phyloP scores from a whole-genome alignment of 1,140 invertebrate genomes.

The Reticulitermes speratus region DNA sequence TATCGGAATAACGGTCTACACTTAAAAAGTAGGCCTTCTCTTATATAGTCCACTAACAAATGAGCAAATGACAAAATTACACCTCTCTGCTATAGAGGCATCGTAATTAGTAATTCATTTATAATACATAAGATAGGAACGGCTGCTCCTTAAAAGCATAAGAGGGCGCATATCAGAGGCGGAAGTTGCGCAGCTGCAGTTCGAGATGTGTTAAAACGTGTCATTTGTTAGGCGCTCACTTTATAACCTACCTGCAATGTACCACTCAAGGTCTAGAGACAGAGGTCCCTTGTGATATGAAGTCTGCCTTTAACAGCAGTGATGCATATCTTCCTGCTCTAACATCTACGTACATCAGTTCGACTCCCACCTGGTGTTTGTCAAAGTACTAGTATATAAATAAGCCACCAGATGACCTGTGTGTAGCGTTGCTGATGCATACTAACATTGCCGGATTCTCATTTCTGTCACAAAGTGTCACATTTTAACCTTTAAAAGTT shows the following conservation, averaged over 20 bases:
- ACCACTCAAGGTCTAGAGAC: not conserved
- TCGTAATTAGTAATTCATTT: not conserved
- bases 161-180: not conserved
- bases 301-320: not conserved
- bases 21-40: not conserved
- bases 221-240: not conserved
- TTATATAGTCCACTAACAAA: not conserved
- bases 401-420: not conserved
- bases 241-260: not conserved
- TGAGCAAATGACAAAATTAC: not conserved
- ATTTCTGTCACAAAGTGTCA: not conserved
- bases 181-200: not conserved
- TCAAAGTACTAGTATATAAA: not conserved
- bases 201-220: not conserved
- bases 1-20: not conserved
- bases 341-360: not conserved
- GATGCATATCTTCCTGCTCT: not conserved
- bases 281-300: too few species aligned
- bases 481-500: too few species aligned
- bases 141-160: not conserved
- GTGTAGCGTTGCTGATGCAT: not conserved
- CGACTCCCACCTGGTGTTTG: not conserved
- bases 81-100: not conserved
- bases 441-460: not conserved
- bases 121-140: not conserved